These are phyloP conservation scores for Drosophila kambysellisi DNA, from an alignment of 2,888 invertebrate genomes.

Conservation along the genomic window DNA sequence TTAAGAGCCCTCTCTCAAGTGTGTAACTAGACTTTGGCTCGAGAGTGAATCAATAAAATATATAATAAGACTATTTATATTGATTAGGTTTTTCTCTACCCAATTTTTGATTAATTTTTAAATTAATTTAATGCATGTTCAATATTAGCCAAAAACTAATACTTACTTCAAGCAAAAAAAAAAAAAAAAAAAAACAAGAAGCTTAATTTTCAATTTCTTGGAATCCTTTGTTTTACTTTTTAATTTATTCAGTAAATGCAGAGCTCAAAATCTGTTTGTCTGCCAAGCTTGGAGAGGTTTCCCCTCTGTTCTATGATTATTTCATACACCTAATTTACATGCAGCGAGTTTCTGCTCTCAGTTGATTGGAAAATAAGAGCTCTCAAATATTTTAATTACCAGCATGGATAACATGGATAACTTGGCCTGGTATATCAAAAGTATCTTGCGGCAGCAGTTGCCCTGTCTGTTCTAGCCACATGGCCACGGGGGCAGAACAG, in stretches of 20 bases:
- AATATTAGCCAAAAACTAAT: not conserved
- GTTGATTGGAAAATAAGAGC: not conserved
- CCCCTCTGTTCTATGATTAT: fast-evolving
- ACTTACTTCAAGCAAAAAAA: too few relatives aligned
- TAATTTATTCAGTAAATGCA: not conserved
- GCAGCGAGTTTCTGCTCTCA: not conserved
- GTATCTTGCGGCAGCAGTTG: slow-evolving; percentile 27
- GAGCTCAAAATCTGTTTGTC: not conserved
- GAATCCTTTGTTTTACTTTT: not conserved
- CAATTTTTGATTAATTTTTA: not conserved
- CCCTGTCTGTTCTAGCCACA: slow-evolving; percentile 35
- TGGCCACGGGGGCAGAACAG: slow-evolving; percentile 33
- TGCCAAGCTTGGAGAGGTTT: not conserved
- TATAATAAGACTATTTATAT: not conserved
- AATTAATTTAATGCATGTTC: not conserved
- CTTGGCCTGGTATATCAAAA: slow-evolving; percentile 15
- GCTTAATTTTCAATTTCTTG: not conserved
- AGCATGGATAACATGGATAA: slow-evolving; percentile 15
- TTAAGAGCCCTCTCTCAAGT: slow-evolving; percentile 17
- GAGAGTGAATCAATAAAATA: not conserved
- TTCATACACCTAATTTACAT: too few relatives aligned
- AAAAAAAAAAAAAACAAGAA: not conserved
- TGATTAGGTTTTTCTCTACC: not conserved
- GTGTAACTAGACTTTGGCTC: not conserved
- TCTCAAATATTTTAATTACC: slow-evolving; percentile 15